phyloP scores from a whole-genome alignment of 1,140 invertebrate species.

The Procambarus clarkii region DNA sequence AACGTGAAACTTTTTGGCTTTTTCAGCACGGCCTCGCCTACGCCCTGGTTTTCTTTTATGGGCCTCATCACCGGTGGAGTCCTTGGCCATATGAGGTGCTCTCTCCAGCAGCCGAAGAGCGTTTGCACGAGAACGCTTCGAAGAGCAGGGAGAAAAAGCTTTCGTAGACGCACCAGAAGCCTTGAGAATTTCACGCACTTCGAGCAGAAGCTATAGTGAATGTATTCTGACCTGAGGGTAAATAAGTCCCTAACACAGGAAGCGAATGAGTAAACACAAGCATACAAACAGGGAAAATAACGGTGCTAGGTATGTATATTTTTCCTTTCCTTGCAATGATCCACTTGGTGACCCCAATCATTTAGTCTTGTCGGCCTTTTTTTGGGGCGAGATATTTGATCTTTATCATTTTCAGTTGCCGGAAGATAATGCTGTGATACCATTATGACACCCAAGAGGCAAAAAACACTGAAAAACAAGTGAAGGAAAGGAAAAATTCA shows the following conservation, averaged over 20 bases:
- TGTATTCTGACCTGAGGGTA: conserved; percentile 1
- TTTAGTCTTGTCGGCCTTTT: background rate
- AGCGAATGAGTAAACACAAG: background rate
- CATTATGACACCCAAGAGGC: background rate
- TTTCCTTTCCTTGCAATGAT: background rate
- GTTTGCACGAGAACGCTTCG: conserved; percentile 1
- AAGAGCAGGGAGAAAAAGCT: background rate
- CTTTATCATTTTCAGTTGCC: background rate
- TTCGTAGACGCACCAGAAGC: background rate
- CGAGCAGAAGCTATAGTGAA: conserved; percentile 15
- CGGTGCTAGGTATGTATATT: background rate
- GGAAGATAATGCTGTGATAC: background rate
- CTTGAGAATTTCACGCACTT: background rate
- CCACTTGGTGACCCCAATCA: background rate
- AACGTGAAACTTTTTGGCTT: background rate
- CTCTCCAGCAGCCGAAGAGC: background rate
- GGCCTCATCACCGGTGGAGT: background rate
- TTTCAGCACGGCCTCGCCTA: background rate
- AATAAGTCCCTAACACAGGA: background rate
- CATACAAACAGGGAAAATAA: background rate
- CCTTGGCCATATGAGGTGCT: background rate
- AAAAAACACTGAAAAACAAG: background rate
- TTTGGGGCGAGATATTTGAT: background rate
- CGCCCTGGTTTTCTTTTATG: background rate
- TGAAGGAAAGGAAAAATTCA: background rate